Percentiles rank a stretch among this genome's conserved stretches.
Evolutionary conservation across 2,888 invertebrate genomes (phyloP).

Genomic region (Nezara viridula): DNA sequence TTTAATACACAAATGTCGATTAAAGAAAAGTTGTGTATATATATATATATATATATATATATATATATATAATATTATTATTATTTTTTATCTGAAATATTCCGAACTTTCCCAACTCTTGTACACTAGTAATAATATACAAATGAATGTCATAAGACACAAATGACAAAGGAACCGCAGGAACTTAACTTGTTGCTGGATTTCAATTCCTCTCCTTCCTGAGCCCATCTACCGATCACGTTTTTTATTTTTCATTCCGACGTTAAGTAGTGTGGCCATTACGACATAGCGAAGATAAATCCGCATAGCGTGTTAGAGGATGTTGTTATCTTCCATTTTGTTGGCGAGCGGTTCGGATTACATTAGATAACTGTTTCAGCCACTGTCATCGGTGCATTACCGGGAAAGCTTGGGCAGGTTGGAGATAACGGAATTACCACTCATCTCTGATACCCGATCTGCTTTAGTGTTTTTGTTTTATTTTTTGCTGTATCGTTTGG

Average conservation of each 20-base stretch:
- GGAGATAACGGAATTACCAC: neutral
- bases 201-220: neutral
- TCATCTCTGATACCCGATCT: neutral
- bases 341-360: neutral
- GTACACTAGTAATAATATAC: no score
- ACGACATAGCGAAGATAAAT: neutral
- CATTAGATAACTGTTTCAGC: conserved; percentile 14
- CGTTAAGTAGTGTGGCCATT: conserved; percentile 1
- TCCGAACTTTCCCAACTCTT: no score
- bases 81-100: no score
- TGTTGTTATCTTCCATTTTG: neutral
- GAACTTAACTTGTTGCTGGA: no score
- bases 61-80: no score
- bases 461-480: neutral
- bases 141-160: no score
- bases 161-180: no score
- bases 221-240: no score
- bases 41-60: no score
- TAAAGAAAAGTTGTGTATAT: no score
- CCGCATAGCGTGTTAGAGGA: neutral
- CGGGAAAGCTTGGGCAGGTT: neutral
- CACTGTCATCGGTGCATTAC: conserved; percentile 25
- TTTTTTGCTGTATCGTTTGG: neutral
- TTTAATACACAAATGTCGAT: no score
- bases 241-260: conserved; percentile 19